Evolutionary conservation across 2,888 invertebrate genomes (phyloP).

Genomic region (Brachypalpus laphriformis): DNA sequence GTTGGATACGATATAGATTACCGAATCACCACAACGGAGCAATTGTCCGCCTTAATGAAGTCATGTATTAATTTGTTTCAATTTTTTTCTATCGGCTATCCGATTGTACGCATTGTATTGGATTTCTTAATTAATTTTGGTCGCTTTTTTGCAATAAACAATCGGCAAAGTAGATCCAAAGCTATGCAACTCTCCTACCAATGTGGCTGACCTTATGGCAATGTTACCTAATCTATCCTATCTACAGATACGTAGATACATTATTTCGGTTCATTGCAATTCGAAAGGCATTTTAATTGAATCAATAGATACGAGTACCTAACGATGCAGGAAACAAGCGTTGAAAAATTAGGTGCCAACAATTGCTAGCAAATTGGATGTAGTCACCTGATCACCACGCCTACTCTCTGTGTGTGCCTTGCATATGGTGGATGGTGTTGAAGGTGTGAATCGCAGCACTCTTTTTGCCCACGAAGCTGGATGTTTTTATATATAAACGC

Average conservation of each 20-base stretch:
- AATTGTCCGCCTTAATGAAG: slow-evolving; percentile 11
- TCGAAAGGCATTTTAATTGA: slow-evolving; percentile 73
- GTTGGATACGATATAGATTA: background rate
- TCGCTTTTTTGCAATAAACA: background rate
- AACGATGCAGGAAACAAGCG: slow-evolving; percentile 34
- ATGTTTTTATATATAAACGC: slow-evolving; percentile 5
- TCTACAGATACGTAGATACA: background rate
- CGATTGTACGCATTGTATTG: slow-evolving; percentile 7
- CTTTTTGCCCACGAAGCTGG: no score
- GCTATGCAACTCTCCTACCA: background rate
- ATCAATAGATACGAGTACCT: slow-evolving; percentile 23
- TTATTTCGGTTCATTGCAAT: slow-evolving; percentile 28
- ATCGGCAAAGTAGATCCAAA: slow-evolving; percentile 3
- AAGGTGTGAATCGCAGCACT: slow-evolving; percentile 59
- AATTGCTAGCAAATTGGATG: slow-evolving; percentile 47
- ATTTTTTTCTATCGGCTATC: slow-evolving; percentile 1
- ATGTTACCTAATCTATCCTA: slow-evolving; percentile 33
- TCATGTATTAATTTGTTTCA: slow-evolving; percentile 12
- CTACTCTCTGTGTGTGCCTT: slow-evolving; percentile 5
- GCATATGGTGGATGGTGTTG: slow-evolving; percentile 28
- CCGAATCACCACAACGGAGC: no score
- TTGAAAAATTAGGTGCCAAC: slow-evolving; percentile 64
- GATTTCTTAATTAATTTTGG: slow-evolving; percentile 33
- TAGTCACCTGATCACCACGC: slow-evolving; percentile 44
- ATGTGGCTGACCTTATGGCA: slow-evolving; percentile 48